Evolutionary conservation across 2,797 vertebrate species (phyloP).

Genomic region (Schizopygopsis pylzovi): DNA sequence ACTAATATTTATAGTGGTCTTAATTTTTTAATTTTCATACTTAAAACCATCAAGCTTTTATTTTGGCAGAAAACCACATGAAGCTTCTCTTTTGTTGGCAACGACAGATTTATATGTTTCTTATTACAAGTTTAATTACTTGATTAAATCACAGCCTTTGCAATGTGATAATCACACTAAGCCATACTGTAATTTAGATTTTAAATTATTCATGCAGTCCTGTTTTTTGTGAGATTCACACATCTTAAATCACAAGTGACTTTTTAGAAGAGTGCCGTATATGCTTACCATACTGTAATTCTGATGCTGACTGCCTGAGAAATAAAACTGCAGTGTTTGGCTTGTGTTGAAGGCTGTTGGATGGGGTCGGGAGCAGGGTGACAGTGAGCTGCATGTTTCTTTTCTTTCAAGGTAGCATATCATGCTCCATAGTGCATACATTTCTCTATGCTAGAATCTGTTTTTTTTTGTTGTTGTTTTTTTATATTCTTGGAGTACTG

Average conservation of each 20-base stretch:
- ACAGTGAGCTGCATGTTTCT: constrained; percentile 10
- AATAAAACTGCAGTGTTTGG: neutral
- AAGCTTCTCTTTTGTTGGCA: neutral
- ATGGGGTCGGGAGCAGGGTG: neutral
- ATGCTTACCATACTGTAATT: neutral
- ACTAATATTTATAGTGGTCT: neutral
- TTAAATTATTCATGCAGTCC: neutral
- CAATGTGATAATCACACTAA: neutral
- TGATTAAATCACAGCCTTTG: constrained; percentile 14
- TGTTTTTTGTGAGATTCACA: neutral
- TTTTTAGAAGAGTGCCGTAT: neutral
- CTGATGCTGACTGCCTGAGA: neutral
- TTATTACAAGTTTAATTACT: neutral
- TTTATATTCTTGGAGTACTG: neutral
- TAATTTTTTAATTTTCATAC: neutral
- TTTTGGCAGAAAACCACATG: neutral
- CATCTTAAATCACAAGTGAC: neutral
- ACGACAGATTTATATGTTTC: neutral
- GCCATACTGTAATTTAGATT: neutral
- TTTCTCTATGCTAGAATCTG: neutral
- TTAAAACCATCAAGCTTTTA: neutral
- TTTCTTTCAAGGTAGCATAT: neutral
- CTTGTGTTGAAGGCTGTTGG: neutral
- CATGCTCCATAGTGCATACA: neutral
- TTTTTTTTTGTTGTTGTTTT: too few relatives aligned